These are phyloP conservation scores for Oncopeltus fasciatus DNA, from an alignment of 1,140 invertebrate genomes.

Conservation along the genomic window DNA sequence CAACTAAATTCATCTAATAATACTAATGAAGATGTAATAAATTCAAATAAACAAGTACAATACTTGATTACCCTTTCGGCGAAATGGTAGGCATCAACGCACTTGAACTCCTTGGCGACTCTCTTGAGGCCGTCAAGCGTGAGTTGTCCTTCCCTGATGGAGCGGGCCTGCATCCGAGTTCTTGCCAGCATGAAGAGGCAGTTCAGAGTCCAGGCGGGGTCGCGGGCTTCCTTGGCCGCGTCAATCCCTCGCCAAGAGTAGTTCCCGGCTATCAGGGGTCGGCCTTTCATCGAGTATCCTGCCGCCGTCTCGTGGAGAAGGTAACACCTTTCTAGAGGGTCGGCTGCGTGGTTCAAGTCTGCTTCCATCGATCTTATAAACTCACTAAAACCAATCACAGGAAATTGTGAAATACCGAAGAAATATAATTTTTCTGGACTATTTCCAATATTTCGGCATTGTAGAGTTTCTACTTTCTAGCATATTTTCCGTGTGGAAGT, in stretches of 20 bases:
- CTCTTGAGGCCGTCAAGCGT: not conserved
- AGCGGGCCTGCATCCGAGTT: not conserved
- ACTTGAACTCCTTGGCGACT: not conserved
- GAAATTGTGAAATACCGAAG: too few species aligned
- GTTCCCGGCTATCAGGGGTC: not conserved
- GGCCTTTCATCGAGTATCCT: not conserved
- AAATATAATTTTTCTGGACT: too few species aligned
- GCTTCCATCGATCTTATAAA: not conserved
- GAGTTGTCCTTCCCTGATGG: not conserved
- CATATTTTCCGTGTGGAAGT: too few species aligned
- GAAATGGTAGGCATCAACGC: not conserved
- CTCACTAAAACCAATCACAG: not conserved
- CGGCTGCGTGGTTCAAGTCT: not conserved
- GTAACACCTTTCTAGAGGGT: not conserved
- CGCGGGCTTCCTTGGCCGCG: not conserved
- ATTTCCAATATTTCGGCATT: too few species aligned
- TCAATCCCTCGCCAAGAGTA: not conserved
- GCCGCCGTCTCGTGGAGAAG: not conserved
- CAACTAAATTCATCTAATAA: too few species aligned
- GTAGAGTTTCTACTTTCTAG: too few species aligned
- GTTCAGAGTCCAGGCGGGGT: not conserved
- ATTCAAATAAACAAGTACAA: not conserved
- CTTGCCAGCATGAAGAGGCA: not conserved
- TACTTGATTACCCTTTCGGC: not conserved
- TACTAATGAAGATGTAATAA: too few species aligned